Conservation (phyloP, 2,888 invertebrate species). For the Drosophila lacicola region DNA sequence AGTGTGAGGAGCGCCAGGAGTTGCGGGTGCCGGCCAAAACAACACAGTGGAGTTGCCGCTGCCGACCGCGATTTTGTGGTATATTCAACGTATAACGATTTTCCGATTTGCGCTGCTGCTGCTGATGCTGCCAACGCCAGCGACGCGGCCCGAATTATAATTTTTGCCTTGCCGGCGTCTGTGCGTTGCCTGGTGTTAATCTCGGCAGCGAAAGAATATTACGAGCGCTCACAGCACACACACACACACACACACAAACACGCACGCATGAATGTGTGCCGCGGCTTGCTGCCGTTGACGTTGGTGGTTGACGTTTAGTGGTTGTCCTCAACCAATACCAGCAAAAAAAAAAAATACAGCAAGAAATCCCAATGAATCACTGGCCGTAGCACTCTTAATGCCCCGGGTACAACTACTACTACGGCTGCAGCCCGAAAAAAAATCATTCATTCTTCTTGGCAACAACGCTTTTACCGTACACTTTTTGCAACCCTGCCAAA, state of each 20-base stretch:
- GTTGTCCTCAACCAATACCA: conserved; percentile 64
- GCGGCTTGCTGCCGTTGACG: conserved; percentile 56
- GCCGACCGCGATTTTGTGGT: conserved; percentile 71
- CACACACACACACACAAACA: conserved; percentile 14
- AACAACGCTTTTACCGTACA: conserved; percentile 39
- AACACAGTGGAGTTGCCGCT: conserved; percentile 41
- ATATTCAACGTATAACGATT: conserved; percentile 74
- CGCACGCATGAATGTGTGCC: conserved; percentile 63
- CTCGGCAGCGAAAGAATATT: conserved; percentile 61
- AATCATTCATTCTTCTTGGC: conserved; percentile 45
- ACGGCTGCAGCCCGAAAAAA: conserved; percentile 14
- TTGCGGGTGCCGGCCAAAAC: conserved; percentile 61
- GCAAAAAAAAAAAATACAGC: conserved; percentile 11
- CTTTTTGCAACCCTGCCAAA: conserved; percentile 25
- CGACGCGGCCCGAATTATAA: conserved; percentile 57
- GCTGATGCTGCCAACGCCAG: conserved; percentile 26
- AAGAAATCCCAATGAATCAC: conserved; percentile 43
- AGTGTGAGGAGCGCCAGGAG: conserved; percentile 61
- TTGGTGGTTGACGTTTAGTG: conserved; percentile 79
- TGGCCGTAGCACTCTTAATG: conserved; percentile 58
- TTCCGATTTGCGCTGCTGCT: conserved; percentile 64
- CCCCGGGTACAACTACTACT: conserved; percentile 15
- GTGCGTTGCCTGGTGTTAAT: conserved; percentile 56
- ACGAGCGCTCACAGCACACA: conserved; percentile 42
- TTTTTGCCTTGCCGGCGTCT: conserved; percentile 53